A percentile compares a stretch with the other conserved stretches of the same genome.
Evolutionary conservation across 2,888 invertebrate species (phyloP).

Genomic region (Branchipolynoe longqiensis): DNA sequence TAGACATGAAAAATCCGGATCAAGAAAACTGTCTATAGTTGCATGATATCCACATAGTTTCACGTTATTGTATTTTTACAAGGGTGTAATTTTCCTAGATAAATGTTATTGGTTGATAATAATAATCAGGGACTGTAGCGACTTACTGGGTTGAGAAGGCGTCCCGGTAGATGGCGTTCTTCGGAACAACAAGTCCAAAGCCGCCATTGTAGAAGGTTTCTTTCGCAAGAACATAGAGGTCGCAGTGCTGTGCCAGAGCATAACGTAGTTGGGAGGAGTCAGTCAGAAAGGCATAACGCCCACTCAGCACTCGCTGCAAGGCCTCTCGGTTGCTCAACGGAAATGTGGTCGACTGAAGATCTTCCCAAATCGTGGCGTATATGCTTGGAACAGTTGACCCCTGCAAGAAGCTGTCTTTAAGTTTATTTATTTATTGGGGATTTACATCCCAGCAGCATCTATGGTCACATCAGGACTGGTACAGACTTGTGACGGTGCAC

Average conservation of each 20-base stretch:
- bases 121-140: neutral
- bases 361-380: slow-evolving; percentile 7
- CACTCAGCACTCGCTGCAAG: neutral
- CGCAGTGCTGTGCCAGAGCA: neutral
- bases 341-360: neutral
- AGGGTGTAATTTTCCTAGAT: too few species aligned
- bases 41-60: too few species aligned
- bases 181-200: slow-evolving; percentile 19
- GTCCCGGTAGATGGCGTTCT: slow-evolving; percentile 24
- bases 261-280: slow-evolving; percentile 24
- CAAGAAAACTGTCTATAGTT: too few species aligned
- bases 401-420: too few species aligned
- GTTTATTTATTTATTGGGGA: too few species aligned
- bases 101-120: too few species aligned
- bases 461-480: too few species aligned
- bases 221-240: slow-evolving; percentile 3
- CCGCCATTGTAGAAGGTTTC: slow-evolving; percentile 15
- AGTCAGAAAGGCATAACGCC: slow-evolving; percentile 21
- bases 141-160: slow-evolving; percentile 8
- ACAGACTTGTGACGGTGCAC: too few species aligned
- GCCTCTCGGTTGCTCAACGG: slow-evolving; percentile 11
- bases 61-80: too few species aligned
- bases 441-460: too few species aligned
- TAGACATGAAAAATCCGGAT: too few species aligned
- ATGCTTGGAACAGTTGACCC: neutral